A percentile compares a stretch with the other conserved stretches of the same genome.
Evolutionary conservation across 1,140 invertebrate genomes (phyloP).

Genomic region (Brachionus manjavacas): DNA sequence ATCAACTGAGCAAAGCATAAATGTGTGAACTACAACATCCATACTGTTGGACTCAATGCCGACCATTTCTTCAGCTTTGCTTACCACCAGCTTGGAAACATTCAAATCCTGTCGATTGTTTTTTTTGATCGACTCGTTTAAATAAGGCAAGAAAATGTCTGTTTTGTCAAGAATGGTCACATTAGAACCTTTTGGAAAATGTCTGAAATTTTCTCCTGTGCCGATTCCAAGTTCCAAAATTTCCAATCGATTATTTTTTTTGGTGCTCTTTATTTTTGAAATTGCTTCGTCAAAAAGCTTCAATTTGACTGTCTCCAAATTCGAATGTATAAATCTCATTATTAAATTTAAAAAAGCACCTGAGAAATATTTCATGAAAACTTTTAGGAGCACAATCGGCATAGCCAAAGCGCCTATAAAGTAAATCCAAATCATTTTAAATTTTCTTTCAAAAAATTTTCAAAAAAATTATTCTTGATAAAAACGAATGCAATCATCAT

Average conservation of each 20-base stretch:
- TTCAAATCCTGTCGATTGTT: background rate
- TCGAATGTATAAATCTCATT: background rate
- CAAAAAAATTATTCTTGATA: background rate
- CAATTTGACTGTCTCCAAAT: background rate
- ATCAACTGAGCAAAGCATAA: slow-evolving; percentile 20
- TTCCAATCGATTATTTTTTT: background rate
- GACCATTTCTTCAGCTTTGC: background rate
- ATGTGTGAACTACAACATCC: slow-evolving; percentile 16
- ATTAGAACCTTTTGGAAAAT: background rate
- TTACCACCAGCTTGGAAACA: background rate
- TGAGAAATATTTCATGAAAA: background rate
- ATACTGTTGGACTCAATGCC: background rate
- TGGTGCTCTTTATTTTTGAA: background rate
- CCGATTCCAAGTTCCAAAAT: slow-evolving; percentile 39
- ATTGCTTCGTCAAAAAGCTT: background rate
- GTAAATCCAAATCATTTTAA: background rate
- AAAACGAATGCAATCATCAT: too few relatives aligned
- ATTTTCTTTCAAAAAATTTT: background rate
- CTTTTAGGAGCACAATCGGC: background rate
- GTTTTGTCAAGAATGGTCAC: background rate
- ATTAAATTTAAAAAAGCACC: background rate
- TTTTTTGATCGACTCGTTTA: slow-evolving; percentile 19
- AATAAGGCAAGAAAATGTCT: background rate
- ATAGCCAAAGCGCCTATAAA: background rate
- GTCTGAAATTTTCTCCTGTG: slow-evolving; percentile 31